Conservation (phyloP, 2,797 vertebrate species). For the Pseudochirops corinnae region DNA sequence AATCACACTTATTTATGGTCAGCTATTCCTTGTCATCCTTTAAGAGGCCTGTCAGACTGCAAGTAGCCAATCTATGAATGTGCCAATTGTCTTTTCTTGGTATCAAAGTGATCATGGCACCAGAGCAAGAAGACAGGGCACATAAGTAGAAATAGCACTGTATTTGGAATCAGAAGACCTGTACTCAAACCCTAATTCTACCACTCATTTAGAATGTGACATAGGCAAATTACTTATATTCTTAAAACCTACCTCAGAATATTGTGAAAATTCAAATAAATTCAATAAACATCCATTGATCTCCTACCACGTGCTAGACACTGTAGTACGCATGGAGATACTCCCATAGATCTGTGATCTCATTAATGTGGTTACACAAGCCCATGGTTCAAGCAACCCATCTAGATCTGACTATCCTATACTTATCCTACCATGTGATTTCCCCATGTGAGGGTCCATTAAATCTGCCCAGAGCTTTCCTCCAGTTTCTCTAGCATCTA, state of each 20-base stretch:
- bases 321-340: not conserved
- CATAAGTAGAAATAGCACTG: not conserved
- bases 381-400: not conserved
- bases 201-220: not conserved
- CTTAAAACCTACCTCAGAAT: not conserved
- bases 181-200: not conserved
- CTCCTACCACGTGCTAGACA: not conserved
- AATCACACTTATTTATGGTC: constrained; percentile 29
- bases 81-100: constrained; percentile 13
- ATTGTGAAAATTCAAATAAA: not conserved
- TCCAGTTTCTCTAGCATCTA: not conserved
- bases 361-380: not conserved
- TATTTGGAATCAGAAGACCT: not conserved
- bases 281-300: not conserved
- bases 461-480: not conserved
- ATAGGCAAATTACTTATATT: not conserved
- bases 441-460: not conserved
- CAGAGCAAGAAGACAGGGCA: not conserved
- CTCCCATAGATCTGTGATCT: not conserved
- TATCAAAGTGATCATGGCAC: not conserved
- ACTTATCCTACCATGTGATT: not conserved
- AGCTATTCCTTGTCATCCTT: constrained; percentile 24
- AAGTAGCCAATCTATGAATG: constrained; percentile 26
- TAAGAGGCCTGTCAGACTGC: constrained; percentile 35
- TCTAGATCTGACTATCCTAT: not conserved